phyloP scores from a whole-genome alignment of 2,888 invertebrate species.

The Noctua fimbriata region DNA sequence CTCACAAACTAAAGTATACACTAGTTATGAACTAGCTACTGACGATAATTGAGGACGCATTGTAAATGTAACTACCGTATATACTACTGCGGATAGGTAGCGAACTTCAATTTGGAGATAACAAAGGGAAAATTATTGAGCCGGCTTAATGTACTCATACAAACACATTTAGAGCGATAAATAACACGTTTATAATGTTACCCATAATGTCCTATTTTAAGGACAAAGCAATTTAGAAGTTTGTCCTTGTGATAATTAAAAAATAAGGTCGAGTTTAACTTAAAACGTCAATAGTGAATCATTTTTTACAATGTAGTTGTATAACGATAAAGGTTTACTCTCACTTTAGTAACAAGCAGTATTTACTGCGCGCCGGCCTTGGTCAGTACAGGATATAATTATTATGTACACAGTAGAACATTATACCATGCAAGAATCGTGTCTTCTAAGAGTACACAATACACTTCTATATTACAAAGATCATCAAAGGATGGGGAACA shows the following conservation, averaged over 20 bases:
- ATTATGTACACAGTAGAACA: constrained; percentile 46
- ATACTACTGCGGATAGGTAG: constrained; percentile 48
- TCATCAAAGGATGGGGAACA: constrained; percentile 14
- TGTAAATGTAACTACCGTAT: constrained; percentile 55
- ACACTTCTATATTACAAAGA: constrained; percentile 27
- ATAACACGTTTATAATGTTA: constrained; percentile 48
- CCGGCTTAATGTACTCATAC: constrained; percentile 49
- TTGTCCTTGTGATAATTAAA: neutral
- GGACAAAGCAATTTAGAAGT: constrained; percentile 35
- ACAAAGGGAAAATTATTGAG: constrained; percentile 68
- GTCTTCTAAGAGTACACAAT: constrained; percentile 38
- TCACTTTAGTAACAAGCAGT: constrained; percentile 47
- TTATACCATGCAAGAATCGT: constrained; percentile 45
- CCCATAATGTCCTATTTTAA: constrained; percentile 38
- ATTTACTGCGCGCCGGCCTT: constrained; percentile 56
- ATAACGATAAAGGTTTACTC: constrained; percentile 46
- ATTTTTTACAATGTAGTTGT: constrained; percentile 16
- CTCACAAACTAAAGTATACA: constrained; percentile 55
- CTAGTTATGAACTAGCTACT: constrained; percentile 59
- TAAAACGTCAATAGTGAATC: neutral
- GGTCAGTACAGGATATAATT: constrained; percentile 61
- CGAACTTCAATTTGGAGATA: constrained; percentile 67
- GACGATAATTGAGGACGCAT: constrained; percentile 60
- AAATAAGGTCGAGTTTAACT: constrained; percentile 14
- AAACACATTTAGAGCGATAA: constrained; percentile 51